phyloP scores from a whole-genome alignment of 2,113 vertebrate species.

The Ceratotherium simum region DNA sequence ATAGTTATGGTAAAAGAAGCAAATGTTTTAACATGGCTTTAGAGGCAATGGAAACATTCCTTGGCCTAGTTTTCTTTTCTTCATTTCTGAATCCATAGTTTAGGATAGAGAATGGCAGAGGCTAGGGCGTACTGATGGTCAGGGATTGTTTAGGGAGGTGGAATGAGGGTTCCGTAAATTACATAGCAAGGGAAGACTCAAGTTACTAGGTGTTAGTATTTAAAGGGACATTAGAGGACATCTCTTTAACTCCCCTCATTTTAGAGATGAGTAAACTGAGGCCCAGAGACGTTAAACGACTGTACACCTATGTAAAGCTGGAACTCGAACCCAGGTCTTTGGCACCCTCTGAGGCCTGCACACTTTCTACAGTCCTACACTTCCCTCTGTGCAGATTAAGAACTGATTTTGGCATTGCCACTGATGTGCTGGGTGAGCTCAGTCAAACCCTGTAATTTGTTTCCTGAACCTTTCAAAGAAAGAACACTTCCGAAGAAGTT shows the following conservation, averaged over 20 bases:
- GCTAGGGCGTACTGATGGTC: background rate
- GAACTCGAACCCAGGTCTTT: background rate
- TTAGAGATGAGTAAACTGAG: background rate
- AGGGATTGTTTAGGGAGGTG: background rate
- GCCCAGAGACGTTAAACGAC: background rate
- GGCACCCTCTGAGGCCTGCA: background rate
- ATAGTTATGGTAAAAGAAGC: background rate
- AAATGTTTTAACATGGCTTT: conserved; percentile 20
- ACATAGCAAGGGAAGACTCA: background rate
- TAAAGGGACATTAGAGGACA: background rate
- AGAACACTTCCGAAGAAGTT: background rate
- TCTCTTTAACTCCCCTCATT: background rate
- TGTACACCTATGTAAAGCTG: background rate
- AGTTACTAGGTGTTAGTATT: background rate
- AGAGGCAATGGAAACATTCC: background rate
- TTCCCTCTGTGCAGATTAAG: background rate
- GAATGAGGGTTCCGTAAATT: background rate
- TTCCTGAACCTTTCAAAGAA: background rate
- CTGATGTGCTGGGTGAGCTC: background rate
- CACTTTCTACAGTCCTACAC: background rate
- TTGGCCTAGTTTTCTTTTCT: background rate
- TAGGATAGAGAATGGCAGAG: background rate
- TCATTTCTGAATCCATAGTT: background rate
- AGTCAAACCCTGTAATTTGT: background rate
- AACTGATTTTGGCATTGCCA: background rate